These are phyloP conservation scores for Lasiurus cinereus DNA, from an alignment of 2,113 vertebrate genomes.

Conservation along the genomic window DNA sequence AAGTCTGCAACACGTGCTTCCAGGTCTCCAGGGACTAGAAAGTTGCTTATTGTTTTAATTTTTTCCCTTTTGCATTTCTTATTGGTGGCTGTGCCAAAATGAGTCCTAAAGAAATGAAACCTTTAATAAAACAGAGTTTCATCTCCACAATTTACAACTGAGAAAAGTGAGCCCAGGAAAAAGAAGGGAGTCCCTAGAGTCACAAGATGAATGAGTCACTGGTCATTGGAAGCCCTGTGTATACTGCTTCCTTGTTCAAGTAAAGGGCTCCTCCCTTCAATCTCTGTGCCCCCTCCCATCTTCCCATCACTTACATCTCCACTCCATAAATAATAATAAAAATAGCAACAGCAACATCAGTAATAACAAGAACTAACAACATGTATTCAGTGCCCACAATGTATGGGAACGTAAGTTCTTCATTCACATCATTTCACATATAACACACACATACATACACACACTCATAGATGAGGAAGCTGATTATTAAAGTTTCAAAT, in stretches of 20 bases:
- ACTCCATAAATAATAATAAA: not conserved
- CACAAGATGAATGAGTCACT: not conserved
- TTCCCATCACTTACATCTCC: not conserved
- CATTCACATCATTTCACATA: not conserved
- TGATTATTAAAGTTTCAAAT: not conserved
- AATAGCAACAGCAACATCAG: not conserved
- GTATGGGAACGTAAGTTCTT: not conserved
- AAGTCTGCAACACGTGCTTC: not conserved
- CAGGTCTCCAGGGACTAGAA: not conserved
- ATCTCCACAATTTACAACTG: not conserved
- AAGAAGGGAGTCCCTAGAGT: not conserved
- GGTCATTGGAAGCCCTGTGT: not conserved
- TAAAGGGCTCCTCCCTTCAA: not conserved
- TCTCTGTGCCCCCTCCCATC: not conserved
- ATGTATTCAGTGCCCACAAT: not conserved
- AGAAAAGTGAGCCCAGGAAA: not conserved
- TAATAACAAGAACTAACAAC: not conserved
- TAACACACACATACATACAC: not conserved
- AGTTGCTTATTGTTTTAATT: not conserved
- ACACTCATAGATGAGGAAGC: not conserved
- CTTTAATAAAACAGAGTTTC: not conserved
- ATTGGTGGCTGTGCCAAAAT: not conserved
- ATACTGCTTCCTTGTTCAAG: not conserved
- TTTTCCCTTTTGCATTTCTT: not conserved
- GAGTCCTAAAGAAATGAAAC: not conserved